Conservation (phyloP, 2,888 invertebrate genomes). For the Exephanes ischioxanthus region DNA sequence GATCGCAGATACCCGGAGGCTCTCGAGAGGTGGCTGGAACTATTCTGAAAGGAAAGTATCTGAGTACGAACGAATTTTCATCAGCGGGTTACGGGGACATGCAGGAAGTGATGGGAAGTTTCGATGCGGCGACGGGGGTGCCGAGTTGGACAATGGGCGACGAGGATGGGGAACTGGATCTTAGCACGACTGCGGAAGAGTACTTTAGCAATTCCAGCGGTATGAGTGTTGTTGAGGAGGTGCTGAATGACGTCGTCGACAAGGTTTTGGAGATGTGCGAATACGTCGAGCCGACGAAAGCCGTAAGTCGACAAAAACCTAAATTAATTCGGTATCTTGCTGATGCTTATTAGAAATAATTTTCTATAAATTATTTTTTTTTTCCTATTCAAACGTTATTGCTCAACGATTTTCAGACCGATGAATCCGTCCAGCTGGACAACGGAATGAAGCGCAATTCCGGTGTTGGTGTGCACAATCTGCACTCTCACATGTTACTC, state of each 20-base stretch:
- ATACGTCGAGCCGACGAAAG: constrained; percentile 76
- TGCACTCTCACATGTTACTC: constrained; percentile 93
- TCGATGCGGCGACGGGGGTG: constrained; percentile 85
- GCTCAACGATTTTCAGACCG: constrained; percentile 70
- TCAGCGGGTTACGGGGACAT: constrained; percentile 77
- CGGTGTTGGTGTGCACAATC: constrained; percentile 88
- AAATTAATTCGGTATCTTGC: not conserved
- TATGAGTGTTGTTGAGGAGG: constrained; percentile 86
- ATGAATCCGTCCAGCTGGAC: constrained; percentile 79
- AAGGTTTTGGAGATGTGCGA: constrained; percentile 84
- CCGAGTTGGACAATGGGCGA: constrained; percentile 86
- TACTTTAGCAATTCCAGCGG: constrained; percentile 87
- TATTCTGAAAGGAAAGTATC: constrained; percentile 82
- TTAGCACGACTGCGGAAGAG: constrained; percentile 89
- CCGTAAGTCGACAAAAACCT: constrained; percentile 67
- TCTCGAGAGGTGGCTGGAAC: constrained; percentile 82
- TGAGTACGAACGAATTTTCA: constrained; percentile 81
- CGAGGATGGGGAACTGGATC: constrained; percentile 86
- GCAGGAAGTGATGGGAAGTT: constrained; percentile 82
- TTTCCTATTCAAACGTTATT: not conserved
- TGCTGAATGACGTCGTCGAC: constrained; percentile 87
- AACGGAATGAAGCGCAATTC: constrained; percentile 76
- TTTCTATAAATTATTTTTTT: not conserved
- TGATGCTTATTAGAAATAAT: not conserved
- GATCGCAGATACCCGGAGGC: constrained; percentile 76